Percentiles rank a stretch among this genome's conserved stretches.
phyloP scores from a whole-genome alignment of 2,797 vertebrate genomes.

The Streptopelia turtur region DNA sequence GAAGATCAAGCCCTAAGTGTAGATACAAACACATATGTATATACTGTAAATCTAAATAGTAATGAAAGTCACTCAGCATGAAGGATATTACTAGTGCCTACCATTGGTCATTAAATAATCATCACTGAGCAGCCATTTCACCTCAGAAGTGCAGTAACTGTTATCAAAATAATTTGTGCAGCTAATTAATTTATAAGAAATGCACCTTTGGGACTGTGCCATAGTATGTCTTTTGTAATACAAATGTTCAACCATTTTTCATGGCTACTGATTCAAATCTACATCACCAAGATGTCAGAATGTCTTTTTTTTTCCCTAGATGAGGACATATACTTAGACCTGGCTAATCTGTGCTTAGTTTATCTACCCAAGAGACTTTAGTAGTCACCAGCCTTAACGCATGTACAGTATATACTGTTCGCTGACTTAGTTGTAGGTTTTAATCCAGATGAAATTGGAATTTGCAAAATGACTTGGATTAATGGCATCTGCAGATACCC shows the following conservation, averaged over 20 bases:
- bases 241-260: slow-evolving; percentile 72
- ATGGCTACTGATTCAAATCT: slow-evolving; percentile 70
- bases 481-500: slow-evolving; percentile 71
- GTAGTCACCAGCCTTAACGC: slow-evolving; percentile 76
- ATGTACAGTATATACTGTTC: slow-evolving; percentile 71
- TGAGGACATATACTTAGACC: slow-evolving; percentile 61
- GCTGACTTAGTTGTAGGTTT: slow-evolving; percentile 75
- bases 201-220: slow-evolving; percentile 76
- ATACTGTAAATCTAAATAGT: slow-evolving; percentile 75
- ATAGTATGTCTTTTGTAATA: slow-evolving; percentile 76
- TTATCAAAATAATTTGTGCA: slow-evolving; percentile 73
- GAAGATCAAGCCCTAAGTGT: slow-evolving; percentile 52
- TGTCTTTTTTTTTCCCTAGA: slow-evolving; percentile 52
- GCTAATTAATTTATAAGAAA: slow-evolving; percentile 75
- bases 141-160: slow-evolving; percentile 71
- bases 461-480: slow-evolving; percentile 74
- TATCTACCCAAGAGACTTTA: slow-evolving; percentile 72
- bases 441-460: slow-evolving; percentile 76
- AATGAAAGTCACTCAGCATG: slow-evolving; percentile 69
- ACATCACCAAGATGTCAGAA: slow-evolving; percentile 63
- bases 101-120: slow-evolving; percentile 59
- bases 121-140: slow-evolving; percentile 61
- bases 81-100: slow-evolving; percentile 76
- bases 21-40: slow-evolving; percentile 73
- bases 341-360: slow-evolving; percentile 71